Evolutionary conservation across 2,888 invertebrate species (phyloP), one percentile per base, ranked within the genome.

Genomic region (Oscheius myriophilus): DNA sequence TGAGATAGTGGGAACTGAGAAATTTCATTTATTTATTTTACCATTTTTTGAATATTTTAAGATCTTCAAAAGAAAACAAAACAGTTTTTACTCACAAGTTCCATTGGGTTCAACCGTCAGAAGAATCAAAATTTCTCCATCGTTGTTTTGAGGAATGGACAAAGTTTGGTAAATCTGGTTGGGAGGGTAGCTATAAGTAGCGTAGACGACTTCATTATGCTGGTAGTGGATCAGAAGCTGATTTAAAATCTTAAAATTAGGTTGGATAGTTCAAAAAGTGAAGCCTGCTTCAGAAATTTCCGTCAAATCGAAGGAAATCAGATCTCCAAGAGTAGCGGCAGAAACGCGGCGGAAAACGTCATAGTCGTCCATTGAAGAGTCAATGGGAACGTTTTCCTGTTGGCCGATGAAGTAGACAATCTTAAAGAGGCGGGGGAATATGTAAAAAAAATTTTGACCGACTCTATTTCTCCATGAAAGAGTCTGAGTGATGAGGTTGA

Each of bases 301-400:
- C 7, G 65, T 26, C 42, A 73, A 73, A 41, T 76, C 73, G 39
- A 76, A 51, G 2, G 71, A 43, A 23, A 76, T 11, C 1, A 76
- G 23, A 64, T 76, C 76, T 64, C 76, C 76, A 23, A 73, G 68
- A 23, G 68, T 65, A 18, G 76, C 76, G 0, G 68, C 67, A 11
- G 71, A 54, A 0, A 73, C 70, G 59, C 76, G 42, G 12, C 73
- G 71, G 33, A 69, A 69, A 12, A 72, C 73, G 26, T 73, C 73
- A 26, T 68, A 76, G 42, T 67, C 45, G 65, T 73, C 68, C 21
- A 67, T 69, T 49, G 43, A 26, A 33, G 62, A 42, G 0, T 52
- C 59, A 6, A 76, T 52, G 39, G 71, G 72, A 21, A 39, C 58
- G 1, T 57, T 26, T 7, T 64, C 18, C 69, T 54, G 69, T 69